Evolutionary conservation across 2,113 vertebrate species (phyloP).

Genomic region (Centropus unirufus): DNA sequence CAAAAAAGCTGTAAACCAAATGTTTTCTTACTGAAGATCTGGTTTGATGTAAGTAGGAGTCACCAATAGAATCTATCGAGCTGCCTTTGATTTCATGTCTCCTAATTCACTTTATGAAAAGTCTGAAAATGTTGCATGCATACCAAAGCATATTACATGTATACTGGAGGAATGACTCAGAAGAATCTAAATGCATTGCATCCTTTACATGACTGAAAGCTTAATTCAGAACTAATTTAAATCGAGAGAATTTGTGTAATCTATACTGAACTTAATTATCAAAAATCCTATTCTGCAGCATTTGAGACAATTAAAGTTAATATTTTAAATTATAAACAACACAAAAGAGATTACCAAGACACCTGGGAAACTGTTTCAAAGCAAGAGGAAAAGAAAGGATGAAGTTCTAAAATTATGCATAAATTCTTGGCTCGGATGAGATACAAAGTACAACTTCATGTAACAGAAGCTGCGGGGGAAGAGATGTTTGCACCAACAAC

Average conservation of each 20-base stretch:
- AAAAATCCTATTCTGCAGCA: background rate
- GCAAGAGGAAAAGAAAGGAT: background rate
- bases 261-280: background rate
- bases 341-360: background rate
- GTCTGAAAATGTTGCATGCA: background rate
- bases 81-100: background rate
- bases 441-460: background rate
- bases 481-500: background rate
- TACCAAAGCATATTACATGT: background rate
- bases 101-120: background rate
- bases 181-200: background rate
- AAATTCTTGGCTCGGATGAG: background rate
- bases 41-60: background rate
- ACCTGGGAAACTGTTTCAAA: background rate
- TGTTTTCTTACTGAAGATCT: background rate
- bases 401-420: background rate
- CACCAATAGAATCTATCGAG: background rate
- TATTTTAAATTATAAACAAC: background rate
- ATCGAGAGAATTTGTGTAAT: background rate
- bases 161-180: background rate
- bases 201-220: background rate
- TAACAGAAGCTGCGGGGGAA: background rate
- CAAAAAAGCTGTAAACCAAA: background rate
- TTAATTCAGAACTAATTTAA: background rate
- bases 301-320: background rate